Percentiles rank a stretch among this genome's conserved stretches.
These are phyloP conservation scores for Chromis chromis DNA, from an alignment of 2,797 vertebrate genomes.

Conservation along the genomic window DNA sequence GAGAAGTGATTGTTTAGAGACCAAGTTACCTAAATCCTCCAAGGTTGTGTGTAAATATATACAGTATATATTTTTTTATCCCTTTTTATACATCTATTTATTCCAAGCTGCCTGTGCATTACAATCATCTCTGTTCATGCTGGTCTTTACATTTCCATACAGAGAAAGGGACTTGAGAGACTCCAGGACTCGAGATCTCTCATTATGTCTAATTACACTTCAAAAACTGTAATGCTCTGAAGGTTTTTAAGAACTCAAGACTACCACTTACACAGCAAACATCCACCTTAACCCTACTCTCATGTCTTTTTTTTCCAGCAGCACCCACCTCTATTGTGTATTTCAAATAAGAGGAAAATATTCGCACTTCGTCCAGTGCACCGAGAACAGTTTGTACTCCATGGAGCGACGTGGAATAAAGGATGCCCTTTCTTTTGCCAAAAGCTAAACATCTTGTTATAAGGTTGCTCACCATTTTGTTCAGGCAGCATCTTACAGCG, in stretches of 20 bases:
- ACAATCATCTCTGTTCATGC: slow-evolving; percentile 2
- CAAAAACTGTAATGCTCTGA: slow-evolving; percentile 47
- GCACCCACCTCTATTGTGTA: slow-evolving; percentile 3
- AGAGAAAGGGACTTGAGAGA: slow-evolving; percentile 14
- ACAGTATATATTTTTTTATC: neutral
- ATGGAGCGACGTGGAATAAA: slow-evolving; percentile 32
- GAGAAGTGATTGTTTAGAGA: neutral
- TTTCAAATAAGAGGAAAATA: slow-evolving; percentile 40
- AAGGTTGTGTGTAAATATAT: slow-evolving; percentile 5
- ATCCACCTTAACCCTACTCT: slow-evolving; percentile 34
- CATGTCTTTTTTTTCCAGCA: slow-evolving; percentile 23
- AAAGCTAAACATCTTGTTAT: slow-evolving; percentile 47
- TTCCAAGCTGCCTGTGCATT: neutral
- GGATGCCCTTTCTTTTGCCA: slow-evolving; percentile 31
- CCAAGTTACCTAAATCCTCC: slow-evolving; percentile 27
- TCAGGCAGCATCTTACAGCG: slow-evolving; percentile 26
- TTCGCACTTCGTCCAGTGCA: slow-evolving; percentile 14
- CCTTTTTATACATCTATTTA: neutral
- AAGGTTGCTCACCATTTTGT: slow-evolving; percentile 42
- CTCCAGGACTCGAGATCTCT: slow-evolving; percentile 29
- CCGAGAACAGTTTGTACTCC: slow-evolving; percentile 31
- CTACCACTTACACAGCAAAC: slow-evolving; percentile 44
- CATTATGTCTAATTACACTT: slow-evolving; percentile 64
- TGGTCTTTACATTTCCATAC: slow-evolving; percentile 35
- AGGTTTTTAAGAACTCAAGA: slow-evolving; percentile 49